Evolutionary conservation across 2,797 vertebrate species (phyloP).

Genomic region (Arctocebus calabarensis): DNA sequence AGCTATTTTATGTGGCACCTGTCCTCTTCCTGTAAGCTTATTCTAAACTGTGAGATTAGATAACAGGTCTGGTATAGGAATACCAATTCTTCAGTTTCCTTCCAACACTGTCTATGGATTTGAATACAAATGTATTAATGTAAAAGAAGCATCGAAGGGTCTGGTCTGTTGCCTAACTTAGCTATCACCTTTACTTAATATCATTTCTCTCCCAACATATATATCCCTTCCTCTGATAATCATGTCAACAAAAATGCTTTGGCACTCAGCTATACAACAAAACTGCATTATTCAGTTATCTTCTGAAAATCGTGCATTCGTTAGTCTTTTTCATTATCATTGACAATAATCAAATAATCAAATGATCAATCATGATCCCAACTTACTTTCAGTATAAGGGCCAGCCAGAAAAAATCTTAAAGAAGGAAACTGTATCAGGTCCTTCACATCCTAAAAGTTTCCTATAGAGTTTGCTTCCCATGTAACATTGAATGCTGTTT

Average conservation of each 20-base stretch:
- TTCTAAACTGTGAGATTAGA: too few species aligned
- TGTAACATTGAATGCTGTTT: too few species aligned
- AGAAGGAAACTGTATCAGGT: background rate
- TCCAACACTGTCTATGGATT: background rate
- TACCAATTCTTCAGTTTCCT: background rate
- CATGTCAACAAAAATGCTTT: background rate
- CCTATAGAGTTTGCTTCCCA: too few species aligned
- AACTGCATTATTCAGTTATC: constrained; percentile 20
- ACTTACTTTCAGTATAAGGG: constrained; percentile 25
- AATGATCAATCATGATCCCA: constrained; percentile 3
- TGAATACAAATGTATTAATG: background rate
- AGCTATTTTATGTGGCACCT: too few species aligned
- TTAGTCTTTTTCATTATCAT: background rate
- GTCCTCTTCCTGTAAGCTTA: too few species aligned
- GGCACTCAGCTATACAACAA: constrained; percentile 31
- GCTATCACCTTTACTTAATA: constrained; percentile 10
- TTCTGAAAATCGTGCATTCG: constrained; percentile 35
- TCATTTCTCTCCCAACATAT: too few species aligned
- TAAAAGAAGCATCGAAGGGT: background rate
- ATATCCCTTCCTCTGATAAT: constrained; percentile 31
- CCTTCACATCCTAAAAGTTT: background rate
- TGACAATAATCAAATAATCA: too few species aligned
- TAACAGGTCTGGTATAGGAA: background rate
- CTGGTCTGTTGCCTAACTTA: background rate
- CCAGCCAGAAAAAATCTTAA: background rate